Base-by-base conservation (phyloP, 2,797 vertebrate species). In the Pitangus sulphuratus region DNA sequence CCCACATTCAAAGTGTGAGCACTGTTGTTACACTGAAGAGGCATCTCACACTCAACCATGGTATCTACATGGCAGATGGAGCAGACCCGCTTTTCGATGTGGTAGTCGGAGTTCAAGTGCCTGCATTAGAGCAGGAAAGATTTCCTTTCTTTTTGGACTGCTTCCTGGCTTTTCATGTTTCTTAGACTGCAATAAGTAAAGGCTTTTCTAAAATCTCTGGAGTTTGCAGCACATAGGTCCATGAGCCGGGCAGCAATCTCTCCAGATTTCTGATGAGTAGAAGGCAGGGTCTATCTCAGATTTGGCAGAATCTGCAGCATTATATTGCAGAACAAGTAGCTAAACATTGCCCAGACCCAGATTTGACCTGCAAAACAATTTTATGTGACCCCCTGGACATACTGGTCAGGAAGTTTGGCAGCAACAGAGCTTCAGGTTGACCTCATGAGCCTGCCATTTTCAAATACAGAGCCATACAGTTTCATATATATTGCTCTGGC, bases 1-100 rank as follows among this genome's bases (percentile, higher is more conserved):
- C 19, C 31, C 8, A 17, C 0, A 0, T 22, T 28, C 21, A 78
- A 84, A 45, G 11, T 48, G 53, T 42, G 48, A 58, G 25, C 6
- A 10, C 42, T 51, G 12, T 35, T 9, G 1, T 28, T 75, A 51
- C 24, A 16, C 14, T 35, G 26, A 40, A 26, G n/a, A 16, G 21
- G 11, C 8, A 4, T 28, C 45, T 40, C 33, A 39, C 20, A 9
- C 21, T 86, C 33, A 80, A 3, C 10, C 12, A 47, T 42, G 13
- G 25, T 64, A n/a, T 39, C 17, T 57, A 7, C 26, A 12, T 4
- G 37, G 61, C 48, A 86, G 30, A 56, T 76, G 62, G n/a, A 87
- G 9, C 50, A 82, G 70, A 45, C 20, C 31, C 8, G 4, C 44
- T 78, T 88, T 81, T 68, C 62, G 42, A 11, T 14, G n/a, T 51